These are phyloP conservation scores for Tor tambroides DNA, from an alignment of 2,113 vertebrate species.

Conservation along the genomic window DNA sequence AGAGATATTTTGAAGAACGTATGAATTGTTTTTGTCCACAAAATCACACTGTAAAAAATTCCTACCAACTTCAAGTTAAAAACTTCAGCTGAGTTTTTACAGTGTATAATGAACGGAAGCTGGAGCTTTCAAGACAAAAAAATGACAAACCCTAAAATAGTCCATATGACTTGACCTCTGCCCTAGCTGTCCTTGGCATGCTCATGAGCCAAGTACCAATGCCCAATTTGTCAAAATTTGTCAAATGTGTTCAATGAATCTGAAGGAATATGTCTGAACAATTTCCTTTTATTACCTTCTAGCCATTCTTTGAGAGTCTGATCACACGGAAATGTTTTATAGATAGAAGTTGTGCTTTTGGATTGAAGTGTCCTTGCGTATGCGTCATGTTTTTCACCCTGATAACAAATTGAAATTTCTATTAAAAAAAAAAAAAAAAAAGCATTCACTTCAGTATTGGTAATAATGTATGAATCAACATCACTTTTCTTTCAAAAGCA, in stretches of 20 bases:
- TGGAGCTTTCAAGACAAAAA: neutral
- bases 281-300: neutral
- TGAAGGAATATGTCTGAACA: neutral
- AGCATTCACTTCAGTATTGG: neutral
- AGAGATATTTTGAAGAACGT: neutral
- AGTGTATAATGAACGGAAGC: neutral
- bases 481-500: constrained; percentile 1
- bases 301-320: neutral
- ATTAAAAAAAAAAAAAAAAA: neutral
- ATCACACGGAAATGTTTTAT: neutral
- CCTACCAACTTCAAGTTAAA: no score
- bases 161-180: neutral
- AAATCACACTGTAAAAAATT: no score
- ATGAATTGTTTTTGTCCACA: no score
- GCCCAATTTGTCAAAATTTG: no score
- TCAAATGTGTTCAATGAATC: neutral
- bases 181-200: neutral
- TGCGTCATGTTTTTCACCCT: neutral
- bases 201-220: neutral
- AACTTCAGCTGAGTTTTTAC: no score
- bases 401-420: neutral
- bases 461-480: neutral
- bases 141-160: neutral
- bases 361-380: neutral
- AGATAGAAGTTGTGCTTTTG: neutral